Base-by-base conservation (phyloP, 2,113 vertebrate genomes). In the Oenanthe melanoleuca region DNA sequence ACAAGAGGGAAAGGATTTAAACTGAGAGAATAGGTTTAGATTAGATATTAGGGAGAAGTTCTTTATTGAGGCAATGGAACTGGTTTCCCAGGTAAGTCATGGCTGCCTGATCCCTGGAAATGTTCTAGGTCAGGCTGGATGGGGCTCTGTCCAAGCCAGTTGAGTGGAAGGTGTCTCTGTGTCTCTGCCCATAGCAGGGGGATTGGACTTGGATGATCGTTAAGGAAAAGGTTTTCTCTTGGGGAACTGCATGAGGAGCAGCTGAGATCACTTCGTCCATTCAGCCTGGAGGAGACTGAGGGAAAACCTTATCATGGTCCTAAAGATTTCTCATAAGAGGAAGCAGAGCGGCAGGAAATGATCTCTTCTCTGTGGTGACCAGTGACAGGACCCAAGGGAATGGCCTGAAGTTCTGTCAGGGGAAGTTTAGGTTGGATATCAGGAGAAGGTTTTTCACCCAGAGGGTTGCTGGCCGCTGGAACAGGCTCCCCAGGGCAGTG, bases 181-280 rank as follows among this genome's bases (percentile, higher is more conserved):
- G 6, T 7, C 45, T 19, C 19, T 45, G 20, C 20, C 12, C 16
- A 60, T 0, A 9, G 15, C 15, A 59, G 5, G 1, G 2, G 3
- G 5, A 1, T 8, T 44, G 37, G 45, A 37, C 11, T 20, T 40
- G n/a, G 10, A 9, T 25, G 16, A n/a, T 60, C 52, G 31, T 60
- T n/a, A 45, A 60, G 5, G 19, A 45, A 45, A 45, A 45, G 44
- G 44, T 45, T 45, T 45, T 45, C 44, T 45, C 44, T 45, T 21
- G 28, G 52, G 60, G 74, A 45, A 11, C 10, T 0, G 0, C 17
- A 21, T 8, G 24, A 59, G 15, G 8, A 60, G 16, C 8, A n/a
- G 44, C 37, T 52, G 52, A 52, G 60, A 42, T 24, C 37, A 14
- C 26, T 73, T n/a, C 6, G 24, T 66, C 38, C 45, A 11, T 18